phyloP scores from a whole-genome alignment of 2,888 invertebrate species.

The Serripes groenlandicus region DNA sequence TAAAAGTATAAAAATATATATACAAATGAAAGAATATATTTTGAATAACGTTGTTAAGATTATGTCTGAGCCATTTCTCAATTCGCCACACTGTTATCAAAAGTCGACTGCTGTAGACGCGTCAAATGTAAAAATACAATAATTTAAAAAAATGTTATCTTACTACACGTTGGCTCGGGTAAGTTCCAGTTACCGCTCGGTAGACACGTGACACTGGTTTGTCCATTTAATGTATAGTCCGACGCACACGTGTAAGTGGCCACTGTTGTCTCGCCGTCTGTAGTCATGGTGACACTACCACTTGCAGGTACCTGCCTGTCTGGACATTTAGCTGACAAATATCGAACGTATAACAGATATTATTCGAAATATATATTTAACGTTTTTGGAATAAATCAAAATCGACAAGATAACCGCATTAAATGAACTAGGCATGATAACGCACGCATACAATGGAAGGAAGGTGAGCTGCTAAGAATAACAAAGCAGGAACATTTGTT shows the following conservation, averaged over 20 bases:
- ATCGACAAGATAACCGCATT: not conserved
- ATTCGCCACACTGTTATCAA: too few relatives aligned
- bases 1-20: too few relatives aligned
- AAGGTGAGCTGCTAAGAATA: too few relatives aligned
- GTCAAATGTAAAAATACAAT: too few relatives aligned
- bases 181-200: constrained; percentile 37
- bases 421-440: not conserved
- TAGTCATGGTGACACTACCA: constrained; percentile 31
- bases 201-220: constrained; percentile 9
- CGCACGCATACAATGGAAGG: too few relatives aligned
- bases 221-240: constrained; percentile 53
- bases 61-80: too few relatives aligned
- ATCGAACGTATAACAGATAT: not conserved
- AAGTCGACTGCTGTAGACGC: too few relatives aligned
- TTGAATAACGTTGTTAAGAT: too few relatives aligned
- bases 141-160: too few relatives aligned
- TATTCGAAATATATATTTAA: not conserved
- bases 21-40: too few relatives aligned
- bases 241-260: constrained; percentile 27
- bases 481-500: too few relatives aligned
- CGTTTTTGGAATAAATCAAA: not conserved
- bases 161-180: constrained; percentile 47
- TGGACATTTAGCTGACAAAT: constrained; percentile 35
- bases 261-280: constrained; percentile 32
- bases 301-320: constrained; percentile 33